Base-by-base conservation (phyloP, 2,888 invertebrate genomes). In the Orthosia cruda region DNA sequence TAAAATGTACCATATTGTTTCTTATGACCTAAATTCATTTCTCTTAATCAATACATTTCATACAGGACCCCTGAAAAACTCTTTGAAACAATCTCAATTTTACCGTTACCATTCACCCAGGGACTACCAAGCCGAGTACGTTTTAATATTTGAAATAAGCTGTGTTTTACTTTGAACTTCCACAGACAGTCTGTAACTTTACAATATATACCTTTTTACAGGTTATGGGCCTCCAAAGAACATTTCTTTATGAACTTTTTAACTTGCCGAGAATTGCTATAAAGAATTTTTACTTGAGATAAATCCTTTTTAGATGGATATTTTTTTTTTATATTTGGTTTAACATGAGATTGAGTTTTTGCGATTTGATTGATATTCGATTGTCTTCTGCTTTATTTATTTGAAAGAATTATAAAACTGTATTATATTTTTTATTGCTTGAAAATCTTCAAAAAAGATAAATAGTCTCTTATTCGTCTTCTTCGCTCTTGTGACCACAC, bases 81-180 rank as follows among this genome's bases (percentile, higher is more conserved):
- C 71, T 76, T 71, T 76, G 52, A 54, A 77, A 71, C 69, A 64
- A 67, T 84, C 71, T 84, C 69, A 64, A 67, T 84, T 69, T 84
- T 80, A n/a, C 20, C 61, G 40, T 18, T 26, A 57, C 58, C 81
- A 85, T 74, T 81, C 77, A 81, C 83, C 83, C 66, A 50, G 86
- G 83, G 83, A 84, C 82, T 81, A 54, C 78, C 65, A 58, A 83
- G 74, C 78, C 66, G 59, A 85, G 78, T 77, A 68, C 82, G 88
- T 90, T 92, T 93, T 93, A 92, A 93, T 93, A 93, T 92, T 92
- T 90, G 86, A 90, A 93, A 93, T 91, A 91, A 92, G 91, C 90
- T 88, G 86, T 89, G 87, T 88, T 87, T 89, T 91, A 88, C 88
- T 90, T 90, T 84, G 89, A 91, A 90, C 91, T 91, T 92, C 89